These are phyloP conservation scores for Ia io DNA, from an alignment of 2,113 vertebrate species.

Conservation along the genomic window DNA sequence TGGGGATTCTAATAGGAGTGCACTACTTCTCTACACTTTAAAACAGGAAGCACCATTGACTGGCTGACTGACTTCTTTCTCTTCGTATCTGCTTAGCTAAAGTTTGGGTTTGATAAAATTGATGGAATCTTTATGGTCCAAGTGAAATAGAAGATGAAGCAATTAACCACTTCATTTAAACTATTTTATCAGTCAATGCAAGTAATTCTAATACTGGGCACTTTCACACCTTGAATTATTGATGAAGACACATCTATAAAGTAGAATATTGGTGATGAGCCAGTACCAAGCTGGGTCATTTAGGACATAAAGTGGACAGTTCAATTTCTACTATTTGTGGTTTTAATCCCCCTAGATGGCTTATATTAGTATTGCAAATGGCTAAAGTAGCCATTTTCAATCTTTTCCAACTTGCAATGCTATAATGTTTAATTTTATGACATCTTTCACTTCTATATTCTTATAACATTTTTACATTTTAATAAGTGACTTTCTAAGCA, in stretches of 20 bases:
- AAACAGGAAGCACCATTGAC: neutral
- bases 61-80: neutral
- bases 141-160: slow-evolving; percentile 37
- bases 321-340: neutral
- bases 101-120: slow-evolving; percentile 27
- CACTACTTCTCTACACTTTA: neutral
- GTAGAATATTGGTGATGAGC: slow-evolving; percentile 6
- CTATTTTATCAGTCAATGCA: slow-evolving; percentile 22
- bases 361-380: neutral
- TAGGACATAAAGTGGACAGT: neutral
- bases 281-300: neutral
- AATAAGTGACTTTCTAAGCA: neutral
- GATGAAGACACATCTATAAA: slow-evolving; percentile 36
- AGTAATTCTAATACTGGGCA: neutral
- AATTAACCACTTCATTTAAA: slow-evolving; percentile 58
- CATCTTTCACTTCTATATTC: neutral
- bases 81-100: slow-evolving; percentile 4
- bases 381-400: neutral
- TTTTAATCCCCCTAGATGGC: neutral
- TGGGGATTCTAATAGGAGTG: neutral
- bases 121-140: neutral
- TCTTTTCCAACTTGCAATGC: neutral
- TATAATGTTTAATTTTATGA: slow-evolving; percentile 23
- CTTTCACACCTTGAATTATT: slow-evolving; percentile 34
- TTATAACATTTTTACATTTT: neutral